Base-by-base conservation (phyloP, 2,797 vertebrate species). In the Acanthis flammea region DNA sequence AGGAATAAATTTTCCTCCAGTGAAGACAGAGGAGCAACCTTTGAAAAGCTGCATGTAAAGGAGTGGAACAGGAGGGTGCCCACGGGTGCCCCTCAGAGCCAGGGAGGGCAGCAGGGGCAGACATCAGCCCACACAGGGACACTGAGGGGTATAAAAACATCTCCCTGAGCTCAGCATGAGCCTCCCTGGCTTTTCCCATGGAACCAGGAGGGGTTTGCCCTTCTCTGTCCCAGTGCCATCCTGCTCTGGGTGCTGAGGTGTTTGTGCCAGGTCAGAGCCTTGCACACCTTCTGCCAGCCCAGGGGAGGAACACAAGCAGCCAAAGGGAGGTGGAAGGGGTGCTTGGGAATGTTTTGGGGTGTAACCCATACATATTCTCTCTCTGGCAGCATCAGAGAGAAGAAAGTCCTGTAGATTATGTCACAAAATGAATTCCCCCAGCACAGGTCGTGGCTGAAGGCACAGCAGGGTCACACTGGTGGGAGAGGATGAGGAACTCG, bases 401-500 rank as follows among this genome's bases (percentile, higher is more conserved):
- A 42, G n/a, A 68, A 41, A 21, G 14, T 0, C 0, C 9, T 21
- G 14, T 66, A 17, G 62, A 8, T 58, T 7, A 15, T 58, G 31
- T 48, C 27, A 6, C 39, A 25, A 24, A 76, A 21, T 0, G 4
- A 18, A 30, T 24, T 71, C 6, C 45, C 63, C 48, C 10, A 12
- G 27, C 39, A 28, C 6, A 13, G 3, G 0, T 5, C 10, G 0
- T 1, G n/a, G 60, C 16, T 12, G 41, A 22, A 31, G 0, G 1
- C 0, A 1, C 0, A 33, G 70, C 57, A 5, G 23, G 35, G 47
- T 12, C 1, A 0, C 33, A 1, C 9, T 0, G 37, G 30, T 1
- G 7, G 44, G 11, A 27, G 28, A 60, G 72, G 67, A 50, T 1
- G 18, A 73, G 22, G 12, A 7, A 1, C 17, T 23, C n/a, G 5